Evolutionary conservation across 2,888 invertebrate genomes (phyloP).

Genomic region (Patella depressa): DNA sequence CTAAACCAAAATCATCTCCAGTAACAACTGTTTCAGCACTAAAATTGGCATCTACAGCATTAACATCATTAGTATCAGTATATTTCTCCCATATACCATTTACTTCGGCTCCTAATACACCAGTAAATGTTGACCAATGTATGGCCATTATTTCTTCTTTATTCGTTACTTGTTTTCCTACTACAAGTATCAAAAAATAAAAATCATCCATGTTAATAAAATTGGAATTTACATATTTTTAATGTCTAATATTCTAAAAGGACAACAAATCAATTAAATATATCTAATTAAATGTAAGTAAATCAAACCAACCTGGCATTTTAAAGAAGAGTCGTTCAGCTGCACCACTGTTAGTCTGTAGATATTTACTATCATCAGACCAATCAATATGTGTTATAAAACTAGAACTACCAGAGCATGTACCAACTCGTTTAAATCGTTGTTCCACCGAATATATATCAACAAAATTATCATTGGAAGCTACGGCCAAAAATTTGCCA

Average conservation of each 20-base stretch:
- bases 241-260: too few relatives aligned
- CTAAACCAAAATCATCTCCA: slow-evolving; percentile 71
- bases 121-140: slow-evolving; percentile 69
- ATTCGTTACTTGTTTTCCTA: slow-evolving; percentile 68
- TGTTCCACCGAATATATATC: slow-evolving; percentile 70
- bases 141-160: slow-evolving; percentile 67
- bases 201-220: background rate
- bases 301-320: slow-evolving; percentile 63
- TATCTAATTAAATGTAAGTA: too few relatives aligned
- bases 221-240: too few relatives aligned
- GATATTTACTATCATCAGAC: slow-evolving; percentile 70
- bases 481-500: slow-evolving; percentile 71
- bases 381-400: slow-evolving; percentile 73
- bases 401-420: slow-evolving; percentile 70
- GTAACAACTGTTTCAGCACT: slow-evolving; percentile 65
- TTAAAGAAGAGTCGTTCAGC: slow-evolving; percentile 70
- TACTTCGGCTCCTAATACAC: slow-evolving; percentile 70
- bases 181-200: slow-evolving; percentile 41
- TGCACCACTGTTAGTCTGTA: slow-evolving; percentile 72
- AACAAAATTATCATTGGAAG: slow-evolving; percentile 72
- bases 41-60: slow-evolving; percentile 69
- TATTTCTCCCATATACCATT: slow-evolving; percentile 72
- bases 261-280: too few relatives aligned
- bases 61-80: slow-evolving; percentile 71
- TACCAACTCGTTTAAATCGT: slow-evolving; percentile 67